Evolutionary conservation across 2,113 vertebrate genomes (phyloP).

Genomic region (Plestiodon gilberti): DNA sequence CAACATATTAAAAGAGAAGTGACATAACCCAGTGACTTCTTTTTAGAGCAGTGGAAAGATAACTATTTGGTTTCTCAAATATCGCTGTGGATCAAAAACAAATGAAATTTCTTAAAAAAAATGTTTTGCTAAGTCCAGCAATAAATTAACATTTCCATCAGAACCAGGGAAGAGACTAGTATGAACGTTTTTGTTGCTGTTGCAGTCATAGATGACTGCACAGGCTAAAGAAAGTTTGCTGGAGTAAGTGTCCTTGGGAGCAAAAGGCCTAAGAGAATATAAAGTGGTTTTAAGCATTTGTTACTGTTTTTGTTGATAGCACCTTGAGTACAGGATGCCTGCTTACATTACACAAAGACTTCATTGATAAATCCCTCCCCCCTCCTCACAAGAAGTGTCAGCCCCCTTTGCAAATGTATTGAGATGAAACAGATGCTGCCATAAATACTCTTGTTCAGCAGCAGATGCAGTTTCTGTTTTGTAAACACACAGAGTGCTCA

Average conservation of each 20-base stretch:
- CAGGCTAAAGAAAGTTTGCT: conserved; percentile 56
- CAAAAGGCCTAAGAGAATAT: conserved; percentile 65
- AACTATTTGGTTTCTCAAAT: neutral
- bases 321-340: conserved; percentile 65
- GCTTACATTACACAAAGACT: conserved; percentile 67
- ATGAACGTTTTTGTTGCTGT: conserved; percentile 1
- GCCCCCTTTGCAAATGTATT: conserved; percentile 56
- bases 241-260: conserved; percentile 51
- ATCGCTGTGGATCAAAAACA: neutral
- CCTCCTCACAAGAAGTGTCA: conserved; percentile 51
- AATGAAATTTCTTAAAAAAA: neutral
- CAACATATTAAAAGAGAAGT: neutral
- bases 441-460: conserved; percentile 66
- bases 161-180: neutral
- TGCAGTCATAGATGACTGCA: conserved; percentile 24
- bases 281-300: conserved; percentile 65
- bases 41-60: neutral
- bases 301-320: conserved; percentile 63
- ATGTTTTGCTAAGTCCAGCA: neutral
- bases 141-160: conserved; percentile 41
- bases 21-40: neutral
- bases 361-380: conserved; percentile 68
- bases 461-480: conserved; percentile 54
- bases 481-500: conserved; percentile 53
- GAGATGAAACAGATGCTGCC: conserved; percentile 73